phyloP scores from a whole-genome alignment of 2,113 vertebrate genomes.

The Oreochromis tanganicae region DNA sequence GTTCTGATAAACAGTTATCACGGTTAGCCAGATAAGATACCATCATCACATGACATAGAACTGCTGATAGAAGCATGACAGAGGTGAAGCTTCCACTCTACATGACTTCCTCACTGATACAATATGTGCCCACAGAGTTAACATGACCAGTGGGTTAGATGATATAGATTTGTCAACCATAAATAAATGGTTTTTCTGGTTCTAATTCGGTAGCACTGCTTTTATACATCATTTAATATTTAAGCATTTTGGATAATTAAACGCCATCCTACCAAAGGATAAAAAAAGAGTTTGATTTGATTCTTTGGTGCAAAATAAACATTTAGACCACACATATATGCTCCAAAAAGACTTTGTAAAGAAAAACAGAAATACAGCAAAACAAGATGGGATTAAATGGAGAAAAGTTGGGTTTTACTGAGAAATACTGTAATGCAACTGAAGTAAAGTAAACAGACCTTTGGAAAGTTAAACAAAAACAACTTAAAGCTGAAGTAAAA shows the following conservation, averaged over 20 bases:
- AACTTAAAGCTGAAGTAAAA: slow-evolving; percentile 5
- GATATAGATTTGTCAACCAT: neutral
- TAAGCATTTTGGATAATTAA: neutral
- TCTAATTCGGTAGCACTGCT: neutral
- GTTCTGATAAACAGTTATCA: slow-evolving; percentile 26
- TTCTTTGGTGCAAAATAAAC: neutral
- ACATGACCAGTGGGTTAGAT: neutral
- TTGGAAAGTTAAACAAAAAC: neutral
- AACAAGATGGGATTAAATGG: neutral
- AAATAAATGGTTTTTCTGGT: neutral
- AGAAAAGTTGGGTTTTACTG: neutral
- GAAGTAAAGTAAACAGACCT: neutral
- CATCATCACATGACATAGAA: neutral
- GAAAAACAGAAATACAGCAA: neutral
- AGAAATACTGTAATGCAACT: neutral
- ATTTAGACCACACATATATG: neutral
- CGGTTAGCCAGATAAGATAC: neutral
- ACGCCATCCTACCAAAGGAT: neutral
- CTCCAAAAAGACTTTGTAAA: neutral
- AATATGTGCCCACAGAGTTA: neutral
- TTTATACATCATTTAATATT: neutral
- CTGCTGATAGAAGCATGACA: neutral
- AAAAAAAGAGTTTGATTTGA: neutral
- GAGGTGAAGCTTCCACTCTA: neutral
- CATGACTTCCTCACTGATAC: neutral